Conservation (phyloP, 1,140 invertebrate genomes). For the Zaprionus taronus region DNA sequence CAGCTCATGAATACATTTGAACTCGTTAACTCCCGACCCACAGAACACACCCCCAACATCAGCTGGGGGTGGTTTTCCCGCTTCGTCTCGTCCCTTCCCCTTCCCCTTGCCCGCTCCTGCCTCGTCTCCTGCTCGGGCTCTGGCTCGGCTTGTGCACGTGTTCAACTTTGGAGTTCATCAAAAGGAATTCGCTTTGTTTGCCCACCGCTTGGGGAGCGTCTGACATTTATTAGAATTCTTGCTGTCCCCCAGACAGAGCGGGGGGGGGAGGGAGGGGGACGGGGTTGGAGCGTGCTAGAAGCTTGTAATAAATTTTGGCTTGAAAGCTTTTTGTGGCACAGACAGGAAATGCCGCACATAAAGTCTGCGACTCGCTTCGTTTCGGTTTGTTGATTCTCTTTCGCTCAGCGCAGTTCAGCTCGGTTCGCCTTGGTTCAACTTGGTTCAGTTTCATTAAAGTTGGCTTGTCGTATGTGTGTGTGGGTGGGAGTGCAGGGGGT, state of each 20-base stretch:
- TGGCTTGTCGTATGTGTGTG: conserved; percentile 37
- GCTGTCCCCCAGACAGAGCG: conserved; percentile 18
- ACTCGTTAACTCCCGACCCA: conserved; percentile 79
- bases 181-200: conserved; percentile 74
- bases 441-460: conserved; percentile 64
- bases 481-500: not conserved
- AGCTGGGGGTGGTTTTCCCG: conserved; percentile 25
- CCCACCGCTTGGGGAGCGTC: conserved; percentile 45
- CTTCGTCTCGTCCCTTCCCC: not conserved
- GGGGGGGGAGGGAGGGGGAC: not conserved
- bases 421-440: conserved; percentile 11
- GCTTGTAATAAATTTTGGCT: conserved; percentile 56
- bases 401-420: conserved; percentile 14
- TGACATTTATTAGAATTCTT: conserved; percentile 82
- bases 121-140: not conserved
- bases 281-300: not conserved
- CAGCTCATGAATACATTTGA: conserved; percentile 83
- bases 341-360: conserved; percentile 42
- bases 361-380: conserved; percentile 56
- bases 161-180: conserved; percentile 80
- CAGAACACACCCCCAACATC: conserved; percentile 44
- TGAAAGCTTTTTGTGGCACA: conserved; percentile 67
- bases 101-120: not conserved
- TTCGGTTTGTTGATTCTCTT: conserved; percentile 65
- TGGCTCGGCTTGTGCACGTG: conserved; percentile 71